Evolutionary conservation across 2,113 vertebrate genomes (phyloP).

Genomic region (Calyptommatus sinebrachiatus): DNA sequence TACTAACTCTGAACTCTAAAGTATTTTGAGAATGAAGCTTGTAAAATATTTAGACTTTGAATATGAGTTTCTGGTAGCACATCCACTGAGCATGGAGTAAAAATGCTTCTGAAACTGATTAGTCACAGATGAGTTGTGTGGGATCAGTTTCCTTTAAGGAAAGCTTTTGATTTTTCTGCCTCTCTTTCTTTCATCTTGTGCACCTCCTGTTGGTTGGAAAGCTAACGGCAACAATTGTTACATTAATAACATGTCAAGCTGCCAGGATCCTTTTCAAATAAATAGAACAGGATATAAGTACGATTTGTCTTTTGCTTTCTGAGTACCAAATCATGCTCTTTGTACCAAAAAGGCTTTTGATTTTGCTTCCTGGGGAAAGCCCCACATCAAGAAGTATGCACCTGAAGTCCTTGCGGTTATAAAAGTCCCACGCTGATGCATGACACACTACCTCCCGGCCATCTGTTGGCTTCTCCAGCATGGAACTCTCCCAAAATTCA

Average conservation of each 20-base stretch:
- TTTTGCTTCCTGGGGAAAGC: neutral
- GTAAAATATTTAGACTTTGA: neutral
- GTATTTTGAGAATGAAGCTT: no score
- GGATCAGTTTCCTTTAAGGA: no score
- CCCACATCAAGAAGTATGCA: slow-evolving; percentile 48
- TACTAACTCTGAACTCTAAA: no score
- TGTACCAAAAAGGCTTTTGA: neutral
- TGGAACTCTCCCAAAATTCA: slow-evolving; percentile 88
- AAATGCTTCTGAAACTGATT: neutral
- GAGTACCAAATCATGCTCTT: neutral
- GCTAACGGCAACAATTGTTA: no score
- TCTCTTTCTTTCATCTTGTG: no score
- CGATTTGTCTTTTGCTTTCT: neutral
- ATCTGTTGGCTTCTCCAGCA: slow-evolving; percentile 87
- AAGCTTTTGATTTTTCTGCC: no score
- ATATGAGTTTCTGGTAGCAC: neutral
- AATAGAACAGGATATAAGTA: no score
- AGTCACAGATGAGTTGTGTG: neutral
- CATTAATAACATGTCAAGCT: no score
- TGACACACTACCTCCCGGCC: slow-evolving; percentile 92
- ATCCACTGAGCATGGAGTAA: neutral
- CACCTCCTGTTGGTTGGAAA: no score
- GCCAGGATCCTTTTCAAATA: no score
- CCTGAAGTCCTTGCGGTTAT: slow-evolving; percentile 97
- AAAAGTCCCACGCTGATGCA: slow-evolving; percentile 97